phyloP scores from a whole-genome alignment of 2,888 invertebrate genomes.

The Heliconius cydno region DNA sequence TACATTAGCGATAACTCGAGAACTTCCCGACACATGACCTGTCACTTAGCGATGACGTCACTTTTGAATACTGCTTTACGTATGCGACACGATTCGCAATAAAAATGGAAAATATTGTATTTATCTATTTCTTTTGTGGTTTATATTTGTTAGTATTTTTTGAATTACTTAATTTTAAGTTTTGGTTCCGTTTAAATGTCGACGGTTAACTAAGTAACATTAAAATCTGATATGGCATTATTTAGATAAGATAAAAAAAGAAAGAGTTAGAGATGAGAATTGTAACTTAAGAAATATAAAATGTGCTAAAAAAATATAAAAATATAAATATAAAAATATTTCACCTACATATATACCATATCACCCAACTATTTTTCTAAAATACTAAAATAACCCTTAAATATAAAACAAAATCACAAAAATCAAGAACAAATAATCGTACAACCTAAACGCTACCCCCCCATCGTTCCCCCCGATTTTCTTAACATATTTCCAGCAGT shows the following conservation, averaged over 20 bases:
- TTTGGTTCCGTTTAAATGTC: not conserved
- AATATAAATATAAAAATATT: too few species aligned
- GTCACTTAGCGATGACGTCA: slow-evolving; percentile 56
- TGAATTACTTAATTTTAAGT: not conserved
- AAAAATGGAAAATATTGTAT: not conserved
- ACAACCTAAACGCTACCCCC: slow-evolving; percentile 41
- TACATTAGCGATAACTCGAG: slow-evolving; percentile 55
- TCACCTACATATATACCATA: too few species aligned
- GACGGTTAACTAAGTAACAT: too few species aligned
- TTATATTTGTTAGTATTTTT: not conserved
- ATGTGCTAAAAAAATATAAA: too few species aligned
- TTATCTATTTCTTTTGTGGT: not conserved
- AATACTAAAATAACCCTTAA: too few species aligned
- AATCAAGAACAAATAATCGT: slow-evolving; percentile 23
- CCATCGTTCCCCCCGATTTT: slow-evolving; percentile 57
- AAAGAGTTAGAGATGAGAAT: too few species aligned
- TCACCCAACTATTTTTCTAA: too few species aligned
- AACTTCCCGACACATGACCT: slow-evolving; percentile 54
- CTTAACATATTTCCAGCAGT: slow-evolving; percentile 62
- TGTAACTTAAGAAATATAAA: not conserved
- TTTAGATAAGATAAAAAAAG: too few species aligned
- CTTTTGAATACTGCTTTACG: slow-evolving; percentile 22
- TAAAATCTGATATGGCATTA: too few species aligned
- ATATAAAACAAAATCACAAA: not conserved
- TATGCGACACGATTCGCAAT: slow-evolving; percentile 29